A percentile compares a stretch with the other conserved stretches of the same genome.
Evolutionary conservation across 2,888 invertebrate genomes (phyloP).

Genomic region (Hydropsyche betteni): DNA sequence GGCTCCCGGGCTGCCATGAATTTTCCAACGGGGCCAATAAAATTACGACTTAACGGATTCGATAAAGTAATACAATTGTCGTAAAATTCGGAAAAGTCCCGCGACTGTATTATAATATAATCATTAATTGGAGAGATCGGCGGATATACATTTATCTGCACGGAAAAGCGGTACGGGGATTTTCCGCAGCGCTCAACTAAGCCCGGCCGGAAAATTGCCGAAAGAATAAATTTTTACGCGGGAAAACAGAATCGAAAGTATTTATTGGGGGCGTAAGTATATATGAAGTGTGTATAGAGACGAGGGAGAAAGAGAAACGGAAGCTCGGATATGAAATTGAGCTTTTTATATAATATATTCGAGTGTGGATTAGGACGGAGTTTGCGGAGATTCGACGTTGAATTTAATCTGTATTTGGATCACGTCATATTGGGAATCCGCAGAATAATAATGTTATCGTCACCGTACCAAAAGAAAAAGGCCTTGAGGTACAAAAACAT

Average conservation of each 20-base stretch:
- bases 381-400: too few species aligned
- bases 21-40: constrained; percentile 32
- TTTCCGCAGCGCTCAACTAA: not conserved
- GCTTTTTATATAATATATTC: too few species aligned
- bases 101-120: constrained; percentile 30
- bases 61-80: constrained; percentile 34
- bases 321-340: too few species aligned
- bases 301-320: too few species aligned
- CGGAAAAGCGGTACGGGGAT: constrained; percentile 2
- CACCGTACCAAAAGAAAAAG: too few species aligned
- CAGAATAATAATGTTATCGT: too few species aligned
- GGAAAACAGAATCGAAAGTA: not conserved
- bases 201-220: not conserved
- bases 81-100: constrained; percentile 32
- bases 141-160: not conserved
- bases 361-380: too few species aligned
- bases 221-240: constrained; percentile 8
- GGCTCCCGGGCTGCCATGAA: constrained; percentile 28
- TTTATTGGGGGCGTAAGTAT: too few species aligned
- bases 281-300: too few species aligned
- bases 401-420: too few species aligned
- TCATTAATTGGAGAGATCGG: constrained; percentile 32
- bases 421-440: too few species aligned
- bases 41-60: constrained; percentile 32
- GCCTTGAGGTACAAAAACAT: too few species aligned